Base-by-base conservation (phyloP, 2,113 vertebrate species). In the Scartelaos histophorus region DNA sequence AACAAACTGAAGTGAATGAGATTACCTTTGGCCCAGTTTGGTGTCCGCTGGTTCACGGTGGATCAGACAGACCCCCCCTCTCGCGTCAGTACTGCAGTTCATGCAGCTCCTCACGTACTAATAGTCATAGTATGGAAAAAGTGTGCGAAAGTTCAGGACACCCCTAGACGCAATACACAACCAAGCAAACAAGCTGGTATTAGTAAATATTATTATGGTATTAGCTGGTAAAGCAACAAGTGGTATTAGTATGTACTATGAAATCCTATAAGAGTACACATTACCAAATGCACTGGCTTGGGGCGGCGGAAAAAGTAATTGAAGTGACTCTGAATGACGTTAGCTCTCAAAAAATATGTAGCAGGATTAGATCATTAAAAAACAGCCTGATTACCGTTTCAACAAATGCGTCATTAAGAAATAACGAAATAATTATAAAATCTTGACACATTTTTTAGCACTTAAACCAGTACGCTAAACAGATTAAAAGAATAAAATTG, bases 11-110 rank as follows among this genome's bases (percentile, higher is more conserved):
- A 62, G 77, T 79, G 82, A 86, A 84, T 75, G 75, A 74, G 76
- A 43, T 82, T 82, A 92, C 88, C 90, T 92, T 90, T 92, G 65
- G 68, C 93, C 85, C 72, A 85, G 57, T 61, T 61, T 61, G 58
- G 58, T 9, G 25, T 61, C 25, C 25, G 5, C 15, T 61, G 56
- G 6, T 56, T 3, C n/a, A 11, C 53, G 58, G 25, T 92, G 82
- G 76, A 79, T 90, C 88, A 86, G 66, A 49, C 76, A 86, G 74
- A 66, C 81, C 81, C 82, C 82, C 54, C 10, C 54, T 3, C 22
- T 5, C 13, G 24, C 10, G 21, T 12, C 56, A 15, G 22, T 25
- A 11, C 22, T 0, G 22, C 1, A 10, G 3, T 58, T 24, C 56
- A 25, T 58, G 75, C 70, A 45, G 65, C 69, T 25, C 62, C 53